Evolutionary conservation across 1,140 invertebrate species (phyloP).

Genomic region (Latrodectus geometricus): DNA sequence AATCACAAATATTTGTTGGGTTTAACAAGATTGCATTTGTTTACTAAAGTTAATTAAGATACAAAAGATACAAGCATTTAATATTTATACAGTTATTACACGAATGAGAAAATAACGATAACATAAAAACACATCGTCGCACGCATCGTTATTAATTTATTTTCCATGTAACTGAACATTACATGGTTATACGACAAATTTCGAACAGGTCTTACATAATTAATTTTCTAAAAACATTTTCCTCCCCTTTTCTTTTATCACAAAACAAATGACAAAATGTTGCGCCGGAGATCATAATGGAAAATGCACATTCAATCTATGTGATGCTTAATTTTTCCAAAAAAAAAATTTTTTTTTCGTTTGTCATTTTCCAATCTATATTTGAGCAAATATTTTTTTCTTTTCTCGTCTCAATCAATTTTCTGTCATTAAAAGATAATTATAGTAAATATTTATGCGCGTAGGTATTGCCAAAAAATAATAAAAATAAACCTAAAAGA

Average conservation of each 20-base stretch:
- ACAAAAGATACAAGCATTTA: too few relatives aligned
- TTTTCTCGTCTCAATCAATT: constrained; percentile 31
- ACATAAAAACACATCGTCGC: not conserved
- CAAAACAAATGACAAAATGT: not conserved
- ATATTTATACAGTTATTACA: not conserved
- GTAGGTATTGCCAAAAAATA: constrained; percentile 5
- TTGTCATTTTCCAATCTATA: constrained; percentile 16
- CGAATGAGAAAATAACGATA: not conserved
- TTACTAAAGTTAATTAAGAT: not conserved
- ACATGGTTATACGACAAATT: not conserved
- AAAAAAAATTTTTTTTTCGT: not conserved
- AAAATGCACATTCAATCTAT: too few relatives aligned
- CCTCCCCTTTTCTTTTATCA: not conserved
- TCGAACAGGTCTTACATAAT: constrained; percentile 1
- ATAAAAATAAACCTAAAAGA: constrained; percentile 25
- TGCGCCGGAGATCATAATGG: too few relatives aligned
- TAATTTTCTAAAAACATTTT: constrained; percentile 1
- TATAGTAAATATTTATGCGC: constrained; percentile 51
- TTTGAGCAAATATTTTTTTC: constrained; percentile 33
- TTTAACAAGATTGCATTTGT: not conserved
- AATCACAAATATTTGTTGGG: too few relatives aligned
- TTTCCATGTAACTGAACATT: not conserved
- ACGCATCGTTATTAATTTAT: not conserved
- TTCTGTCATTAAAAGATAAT: constrained; percentile 60
- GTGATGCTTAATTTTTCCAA: too few relatives aligned